Evolutionary conservation across 2,888 invertebrate genomes (phyloP).

Genomic region (Leptogaster cylindrica): DNA sequence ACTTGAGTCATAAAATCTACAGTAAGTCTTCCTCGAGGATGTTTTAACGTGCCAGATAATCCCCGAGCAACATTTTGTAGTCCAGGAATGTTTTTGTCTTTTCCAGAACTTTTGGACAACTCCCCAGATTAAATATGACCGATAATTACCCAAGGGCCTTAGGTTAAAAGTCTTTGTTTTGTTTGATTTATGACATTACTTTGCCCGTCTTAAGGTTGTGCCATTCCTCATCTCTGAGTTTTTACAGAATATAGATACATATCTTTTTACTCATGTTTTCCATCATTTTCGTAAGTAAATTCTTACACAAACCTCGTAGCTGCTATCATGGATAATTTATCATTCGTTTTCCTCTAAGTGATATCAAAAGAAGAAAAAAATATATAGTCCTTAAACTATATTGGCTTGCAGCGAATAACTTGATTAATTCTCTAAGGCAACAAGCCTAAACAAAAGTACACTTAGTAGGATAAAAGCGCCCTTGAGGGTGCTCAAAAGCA

Average conservation of each 20-base stretch:
- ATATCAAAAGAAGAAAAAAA: background rate
- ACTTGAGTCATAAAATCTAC: slow-evolving; percentile 7
- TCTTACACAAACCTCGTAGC: slow-evolving; percentile 18
- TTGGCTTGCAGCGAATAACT: slow-evolving; percentile 35
- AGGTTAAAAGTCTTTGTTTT: slow-evolving; percentile 40
- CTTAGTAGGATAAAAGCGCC: slow-evolving; percentile 13
- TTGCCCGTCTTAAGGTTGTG: slow-evolving; percentile 10
- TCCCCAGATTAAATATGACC: slow-evolving; percentile 41
- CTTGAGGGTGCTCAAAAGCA: slow-evolving; percentile 16
- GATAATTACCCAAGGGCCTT: slow-evolving; percentile 39
- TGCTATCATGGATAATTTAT: slow-evolving; percentile 25
- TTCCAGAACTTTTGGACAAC: slow-evolving; percentile 37
- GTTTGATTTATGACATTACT: slow-evolving; percentile 34
- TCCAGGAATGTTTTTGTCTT: slow-evolving; percentile 32
- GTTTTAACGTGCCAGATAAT: background rate
- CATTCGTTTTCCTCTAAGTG: slow-evolving; percentile 23
- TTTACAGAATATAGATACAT: slow-evolving; percentile 23
- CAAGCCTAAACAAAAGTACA: slow-evolving; percentile 26
- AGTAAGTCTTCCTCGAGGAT: slow-evolving; percentile 5
- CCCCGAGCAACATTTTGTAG: slow-evolving; percentile 26
- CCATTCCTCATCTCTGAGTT: slow-evolving; percentile 31
- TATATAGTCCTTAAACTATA: slow-evolving; percentile 17
- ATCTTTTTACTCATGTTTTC: background rate
- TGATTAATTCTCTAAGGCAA: slow-evolving; percentile 29
- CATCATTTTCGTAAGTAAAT: slow-evolving; percentile 3